Evolutionary conservation across 2,113 vertebrate genomes (phyloP), one percentile per base, ranked within the genome.

Genomic region (Chinchilla lanigera): DNA sequence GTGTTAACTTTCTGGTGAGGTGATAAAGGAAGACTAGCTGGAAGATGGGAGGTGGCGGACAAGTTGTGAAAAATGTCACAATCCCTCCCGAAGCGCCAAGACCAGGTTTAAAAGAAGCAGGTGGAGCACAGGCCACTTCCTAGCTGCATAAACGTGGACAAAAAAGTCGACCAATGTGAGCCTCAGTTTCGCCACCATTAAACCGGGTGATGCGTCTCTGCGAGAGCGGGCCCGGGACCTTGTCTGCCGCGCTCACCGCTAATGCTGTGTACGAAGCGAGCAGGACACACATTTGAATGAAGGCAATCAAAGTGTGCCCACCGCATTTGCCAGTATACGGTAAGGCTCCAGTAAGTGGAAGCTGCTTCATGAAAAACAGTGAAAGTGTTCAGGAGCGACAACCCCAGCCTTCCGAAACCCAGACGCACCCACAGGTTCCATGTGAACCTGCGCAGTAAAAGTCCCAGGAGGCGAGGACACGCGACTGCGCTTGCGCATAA

Each of bases 391-490:
- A 22, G 19, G 2, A 47, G 44, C 0, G 1, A 58, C 56, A 54
- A 3, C 0, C 28, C 24, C 0, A 63, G 0, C 0, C 1, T 17
- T 0, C 11, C 33, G 0, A 26, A 1, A 61, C 3, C 11, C 33
- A 58, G 3, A 9, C 5, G 0, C 1, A 50, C 22, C 20, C 10
- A 24, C n/a, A 6, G 1, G 28, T 20, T 38, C 17, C 7, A 6
- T 7, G 24, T 20, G 3, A 19, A 24, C 75, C 33, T 47, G 85
- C 95, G 90, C 96, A 77, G 35, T 5, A 50, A 69, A 82, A 7
- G 41, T 28, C n/a, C 75, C 0, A 0, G 20, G 16, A 17, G 24
- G 13, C 6, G 44, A 19, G 35, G 28, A 28, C 33, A 0, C 9
- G 10, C 50, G 41, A 47, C 47, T 30, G 94, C 96, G 96, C 96